phyloP scores from a whole-genome alignment of 1,140 invertebrate genomes.

The Psilanteris sp. region DNA sequence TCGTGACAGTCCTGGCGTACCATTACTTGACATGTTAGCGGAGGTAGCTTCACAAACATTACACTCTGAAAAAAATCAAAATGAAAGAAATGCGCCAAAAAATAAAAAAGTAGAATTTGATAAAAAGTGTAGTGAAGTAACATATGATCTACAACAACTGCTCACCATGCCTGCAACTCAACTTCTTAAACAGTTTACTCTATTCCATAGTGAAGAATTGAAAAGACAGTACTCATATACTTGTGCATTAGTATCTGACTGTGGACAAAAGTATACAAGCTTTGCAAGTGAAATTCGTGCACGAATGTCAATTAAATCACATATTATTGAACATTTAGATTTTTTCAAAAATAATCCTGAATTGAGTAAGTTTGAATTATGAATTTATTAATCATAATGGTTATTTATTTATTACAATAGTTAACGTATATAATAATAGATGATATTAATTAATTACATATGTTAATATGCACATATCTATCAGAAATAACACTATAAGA shows the following conservation, averaged over 20 bases:
- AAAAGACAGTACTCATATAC: conserved; percentile 81
- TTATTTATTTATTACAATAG: too few relatives aligned
- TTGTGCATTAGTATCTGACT: conserved; percentile 79
- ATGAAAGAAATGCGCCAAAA: conserved; percentile 65
- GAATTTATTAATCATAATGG: too few relatives aligned
- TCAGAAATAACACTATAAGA: too few relatives aligned
- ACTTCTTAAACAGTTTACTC: conserved; percentile 82
- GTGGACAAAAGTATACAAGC: conserved; percentile 80
- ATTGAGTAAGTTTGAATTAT: conserved; percentile 47
- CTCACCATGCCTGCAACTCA: conserved; percentile 80
- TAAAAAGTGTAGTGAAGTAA: conserved; percentile 68
- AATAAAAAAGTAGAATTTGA: conserved; percentile 63
- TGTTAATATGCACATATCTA: too few relatives aligned
- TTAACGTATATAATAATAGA: too few relatives aligned
- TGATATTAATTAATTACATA: too few relatives aligned
- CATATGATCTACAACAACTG: conserved; percentile 78
- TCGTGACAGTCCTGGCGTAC: conserved; percentile 73
- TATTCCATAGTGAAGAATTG: conserved; percentile 81
- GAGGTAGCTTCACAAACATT: conserved; percentile 81
- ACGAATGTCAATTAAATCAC: conserved; percentile 80
- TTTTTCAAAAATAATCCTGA: conserved; percentile 74
- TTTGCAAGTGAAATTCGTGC: conserved; percentile 83
- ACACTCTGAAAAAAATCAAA: conserved; percentile 75
- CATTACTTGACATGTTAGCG: conserved; percentile 79
- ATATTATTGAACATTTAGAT: conserved; percentile 80